phyloP scores from a whole-genome alignment of 2,113 vertebrate genomes.

The Octodon degus region DNA sequence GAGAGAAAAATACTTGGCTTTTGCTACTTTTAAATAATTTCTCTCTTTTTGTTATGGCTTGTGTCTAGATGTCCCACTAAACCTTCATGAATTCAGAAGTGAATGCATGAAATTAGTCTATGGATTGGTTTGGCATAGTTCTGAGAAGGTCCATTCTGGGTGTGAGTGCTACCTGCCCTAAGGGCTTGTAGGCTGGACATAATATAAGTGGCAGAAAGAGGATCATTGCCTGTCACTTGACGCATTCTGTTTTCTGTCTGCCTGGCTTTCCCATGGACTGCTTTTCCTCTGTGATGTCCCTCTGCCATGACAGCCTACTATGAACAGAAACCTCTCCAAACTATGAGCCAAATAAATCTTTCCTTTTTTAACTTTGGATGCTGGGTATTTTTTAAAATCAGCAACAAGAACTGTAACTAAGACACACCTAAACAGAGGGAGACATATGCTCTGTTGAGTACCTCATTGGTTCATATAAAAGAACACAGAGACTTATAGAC shows the following conservation, averaged over 20 bases:
- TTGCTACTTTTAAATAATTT: constrained; percentile 40
- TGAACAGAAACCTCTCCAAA: neutral
- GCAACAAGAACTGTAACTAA: neutral
- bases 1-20: constrained; percentile 5
- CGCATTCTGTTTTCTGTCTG: neutral
- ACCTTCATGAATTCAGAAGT: neutral
- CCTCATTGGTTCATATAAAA: neutral
- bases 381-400: neutral
- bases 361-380: neutral
- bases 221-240: neutral
- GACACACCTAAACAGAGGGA: neutral
- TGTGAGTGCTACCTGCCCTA: neutral
- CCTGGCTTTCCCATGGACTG: neutral
- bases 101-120: neutral
- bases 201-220: neutral
- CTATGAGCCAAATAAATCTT: neutral
- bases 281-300: neutral
- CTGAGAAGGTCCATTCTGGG: neutral
- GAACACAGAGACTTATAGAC: neutral
- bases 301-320: neutral
- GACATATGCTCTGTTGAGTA: neutral
- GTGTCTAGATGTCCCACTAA: neutral
- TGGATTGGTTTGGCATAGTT: neutral
- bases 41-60: neutral
- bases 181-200: neutral